Base-by-base conservation (phyloP, 2,888 invertebrate genomes). In the Heliconius charithonia region DNA sequence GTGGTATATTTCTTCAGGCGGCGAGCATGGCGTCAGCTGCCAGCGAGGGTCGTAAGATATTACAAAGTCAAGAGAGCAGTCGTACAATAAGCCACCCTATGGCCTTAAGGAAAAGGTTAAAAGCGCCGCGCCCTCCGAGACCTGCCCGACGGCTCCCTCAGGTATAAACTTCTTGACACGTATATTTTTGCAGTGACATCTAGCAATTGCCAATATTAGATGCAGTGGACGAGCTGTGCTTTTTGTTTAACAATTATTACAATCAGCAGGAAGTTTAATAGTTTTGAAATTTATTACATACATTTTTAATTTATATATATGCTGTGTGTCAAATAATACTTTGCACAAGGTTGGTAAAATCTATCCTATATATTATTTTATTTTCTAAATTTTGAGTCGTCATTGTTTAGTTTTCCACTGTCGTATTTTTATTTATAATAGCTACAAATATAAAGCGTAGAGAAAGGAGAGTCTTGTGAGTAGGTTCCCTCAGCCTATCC, bases 1-100 rank as follows among this genome's bases (percentile, higher is more conserved):
- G 75, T 70, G 79, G 79, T 76, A 71, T 81, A 63, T 82, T 78
- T 80, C 75, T 62, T 27, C 83, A 94, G 92, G 96, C 96, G 72
- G 96, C 96, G 62, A 96, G 96, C 85, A 95, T 96, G 86, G 95
- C 95, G 63, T 95, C 96, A 81, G 96, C 93, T 77, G 96, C 91
- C 87, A 95, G 91, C 90, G 96, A 94, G 84, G 91, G 91, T 81
- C 91, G 92, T 41, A 93, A 93, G 86, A 91, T 92, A 82, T 91
- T 90, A 83, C 93, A 92, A 85, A 95, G 85, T 86, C 93, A 91
- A 87, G 94, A 91, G 85, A 95, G 87, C 94, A 90, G 88, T 59
- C 89, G 92, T 7, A 91, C 91, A 78, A 95, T 95, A 85, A 95
- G 90, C 88, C 94, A 95, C 82, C 94, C 95, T 45, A 93, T 95